These are phyloP conservation scores for Sarcophaga subvicina DNA, from an alignment of 2,888 invertebrate genomes.

Conservation along the genomic window DNA sequence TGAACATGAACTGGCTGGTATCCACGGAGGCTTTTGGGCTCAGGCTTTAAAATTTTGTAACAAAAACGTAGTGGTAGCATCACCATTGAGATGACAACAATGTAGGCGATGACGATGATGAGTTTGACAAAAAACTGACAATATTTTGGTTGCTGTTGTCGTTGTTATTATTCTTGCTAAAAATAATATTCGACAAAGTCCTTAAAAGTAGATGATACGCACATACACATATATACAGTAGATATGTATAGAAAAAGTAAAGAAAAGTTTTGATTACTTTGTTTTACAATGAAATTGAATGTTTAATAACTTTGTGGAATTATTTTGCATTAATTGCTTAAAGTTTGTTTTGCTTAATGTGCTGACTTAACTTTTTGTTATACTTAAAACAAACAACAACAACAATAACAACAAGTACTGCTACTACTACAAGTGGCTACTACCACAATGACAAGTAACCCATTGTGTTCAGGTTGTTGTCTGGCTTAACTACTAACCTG, in stretches of 20 bases:
- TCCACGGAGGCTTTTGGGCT: too few relatives aligned
- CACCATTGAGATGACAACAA: neutral
- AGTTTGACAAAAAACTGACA: conserved; percentile 12
- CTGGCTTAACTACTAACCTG: neutral
- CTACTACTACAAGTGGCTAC: neutral
- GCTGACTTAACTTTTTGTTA: conserved; percentile 61
- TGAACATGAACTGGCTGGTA: neutral
- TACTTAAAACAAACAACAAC: conserved; percentile 39
- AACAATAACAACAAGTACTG: neutral
- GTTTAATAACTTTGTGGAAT: conserved; percentile 73
- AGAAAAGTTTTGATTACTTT: conserved; percentile 76
- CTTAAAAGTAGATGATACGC: too few relatives aligned
- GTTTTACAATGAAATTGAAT: conserved; percentile 75
- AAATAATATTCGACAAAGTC: conserved; percentile 45
- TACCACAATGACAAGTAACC: conserved; percentile 35
- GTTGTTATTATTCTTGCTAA: conserved; percentile 19
- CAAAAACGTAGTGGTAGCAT: conserved; percentile 39
- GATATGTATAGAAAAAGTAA: neutral
- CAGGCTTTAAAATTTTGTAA: conserved; percentile 1
- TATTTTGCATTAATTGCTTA: conserved; percentile 74
- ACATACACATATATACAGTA: neutral
- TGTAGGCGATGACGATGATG: neutral
- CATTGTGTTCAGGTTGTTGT: conserved; percentile 36
- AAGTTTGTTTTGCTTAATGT: conserved; percentile 68
- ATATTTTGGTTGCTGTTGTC: conserved; percentile 13